Evolutionary conservation across 35 echinoderm and acorn worm genomes (phyloP).

Genomic region (Ptychodera flava): DNA sequence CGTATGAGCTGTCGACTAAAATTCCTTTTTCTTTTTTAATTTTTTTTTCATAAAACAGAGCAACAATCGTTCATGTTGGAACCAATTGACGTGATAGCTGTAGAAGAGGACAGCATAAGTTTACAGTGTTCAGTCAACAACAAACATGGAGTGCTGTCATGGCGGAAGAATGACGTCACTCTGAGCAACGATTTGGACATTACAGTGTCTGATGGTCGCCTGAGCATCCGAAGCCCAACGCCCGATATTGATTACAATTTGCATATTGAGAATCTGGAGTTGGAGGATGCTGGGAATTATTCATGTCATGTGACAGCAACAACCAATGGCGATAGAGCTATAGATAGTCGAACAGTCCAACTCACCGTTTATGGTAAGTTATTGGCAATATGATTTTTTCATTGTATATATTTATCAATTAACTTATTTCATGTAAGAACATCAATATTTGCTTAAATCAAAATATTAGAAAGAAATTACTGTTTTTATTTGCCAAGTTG

Average conservation of each 20-base stretch:
- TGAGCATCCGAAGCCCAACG: neutral
- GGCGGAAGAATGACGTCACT: constrained; percentile 43
- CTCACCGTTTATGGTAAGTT: neutral
- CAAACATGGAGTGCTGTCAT: constrained; percentile 62
- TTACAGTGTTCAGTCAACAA: constrained; percentile 53
- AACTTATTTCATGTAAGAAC: too few relatives aligned
- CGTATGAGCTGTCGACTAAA: too few relatives aligned
- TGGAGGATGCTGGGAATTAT: neutral
- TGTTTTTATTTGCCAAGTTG: too few relatives aligned
- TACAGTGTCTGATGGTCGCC: neutral
- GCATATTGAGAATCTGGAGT: neutral
- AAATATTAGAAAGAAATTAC: too few relatives aligned
- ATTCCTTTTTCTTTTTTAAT: too few relatives aligned
- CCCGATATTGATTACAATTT: neutral
- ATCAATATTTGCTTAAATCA: too few relatives aligned
- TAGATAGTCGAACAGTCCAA: neutral
- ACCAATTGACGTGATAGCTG: constrained; percentile 35
- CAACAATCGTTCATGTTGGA: constrained; percentile 62
- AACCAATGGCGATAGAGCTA: neutral
- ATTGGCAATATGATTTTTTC: too few relatives aligned
- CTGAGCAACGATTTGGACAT: constrained; percentile 64
- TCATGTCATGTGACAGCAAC: neutral
- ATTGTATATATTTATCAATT: too few relatives aligned
- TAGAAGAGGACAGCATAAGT: constrained; percentile 31
- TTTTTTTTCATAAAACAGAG: too few relatives aligned